Evolutionary conservation across 2,113 vertebrate genomes (phyloP), one percentile per base, ranked within the genome.

Genomic region (Crotalus tigris): DNA sequence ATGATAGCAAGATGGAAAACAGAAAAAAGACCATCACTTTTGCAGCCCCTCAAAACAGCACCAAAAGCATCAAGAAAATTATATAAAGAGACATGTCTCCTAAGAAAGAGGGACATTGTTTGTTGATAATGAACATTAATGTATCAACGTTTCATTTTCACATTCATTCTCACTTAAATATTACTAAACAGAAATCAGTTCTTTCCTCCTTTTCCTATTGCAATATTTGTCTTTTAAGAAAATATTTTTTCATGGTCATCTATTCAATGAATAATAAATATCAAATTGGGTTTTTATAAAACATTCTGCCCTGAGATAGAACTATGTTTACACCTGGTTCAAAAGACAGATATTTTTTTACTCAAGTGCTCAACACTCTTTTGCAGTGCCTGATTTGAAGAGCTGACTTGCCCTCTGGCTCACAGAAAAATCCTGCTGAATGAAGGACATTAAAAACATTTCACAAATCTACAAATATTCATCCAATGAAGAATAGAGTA

Each of bases 321-420:
- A 0, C 1, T 55, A 12, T 69, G 51, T 5, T n/a, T 91, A 21
- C 21, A 89, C 4, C 1, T 61, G 0, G 49, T 93, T 89, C 85
- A 8, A 26, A 46, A 1, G 0, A 85, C 39, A 0, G 0, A 61
- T 89, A 94, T 69, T 46, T 51, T 51, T 69, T 54, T 91, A 33
- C 87, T 94, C 10, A 57, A 54, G 57, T 86, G 39, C 26, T 54
- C n/a, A 39, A 5, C 69, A 2, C 61, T 33, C 9, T 8, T 17
- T 44, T 33, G 19, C 5, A 39, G 11, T 53, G n/a, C 69, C 0
- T 0, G 54, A 0, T 17, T 90, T 90, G 0, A 21, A 10, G 29
- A 57, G 21, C 75, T 91, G 49, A 2, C 7, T 57, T 49, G 39
- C 3, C 4, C 13, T 54, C 49, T 26, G 12, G n/a, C 29, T n/a